Percentiles rank a stretch among this genome's conserved stretches.
phyloP scores from a whole-genome alignment of 2,113 vertebrate species.

The Bujurquina vittata region DNA sequence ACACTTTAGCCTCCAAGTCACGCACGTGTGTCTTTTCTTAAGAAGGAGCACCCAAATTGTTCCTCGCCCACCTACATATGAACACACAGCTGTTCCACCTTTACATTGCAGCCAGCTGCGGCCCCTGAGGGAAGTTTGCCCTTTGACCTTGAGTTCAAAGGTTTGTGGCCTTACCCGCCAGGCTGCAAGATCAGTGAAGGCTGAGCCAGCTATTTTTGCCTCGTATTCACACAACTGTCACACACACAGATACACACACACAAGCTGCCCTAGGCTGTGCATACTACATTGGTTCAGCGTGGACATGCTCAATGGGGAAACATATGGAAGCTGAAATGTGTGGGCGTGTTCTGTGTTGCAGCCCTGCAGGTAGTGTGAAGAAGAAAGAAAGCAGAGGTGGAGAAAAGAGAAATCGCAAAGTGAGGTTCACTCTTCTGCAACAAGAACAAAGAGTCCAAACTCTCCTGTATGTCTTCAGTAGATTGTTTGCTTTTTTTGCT shows the following conservation, averaged over 20 bases:
- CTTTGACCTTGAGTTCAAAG: conserved; percentile 69
- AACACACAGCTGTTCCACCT: conserved; percentile 25
- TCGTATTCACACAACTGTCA: conserved; percentile 58
- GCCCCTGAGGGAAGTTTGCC: conserved; percentile 41
- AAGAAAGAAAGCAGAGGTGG: not conserved
- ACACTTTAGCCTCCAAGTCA: not conserved
- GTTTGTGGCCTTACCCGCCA: conserved; percentile 46
- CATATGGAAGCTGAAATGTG: conserved; percentile 39
- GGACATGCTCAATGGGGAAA: conserved; percentile 19
- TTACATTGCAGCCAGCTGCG: conserved; percentile 67
- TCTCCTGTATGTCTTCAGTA: not conserved
- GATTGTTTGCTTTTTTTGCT: not conserved
- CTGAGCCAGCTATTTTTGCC: conserved; percentile 58
- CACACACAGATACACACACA: not conserved
- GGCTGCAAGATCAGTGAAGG: conserved; percentile 54
- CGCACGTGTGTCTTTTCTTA: not conserved
- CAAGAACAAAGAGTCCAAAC: not conserved
- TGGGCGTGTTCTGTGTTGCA: conserved; percentile 36
- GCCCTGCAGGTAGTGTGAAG: conserved; percentile 15
- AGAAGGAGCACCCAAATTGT: not conserved
- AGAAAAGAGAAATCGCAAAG: not conserved
- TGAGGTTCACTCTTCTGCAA: not conserved
- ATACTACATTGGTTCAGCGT: not conserved
- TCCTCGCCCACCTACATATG: not conserved
- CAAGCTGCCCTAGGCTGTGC: conserved; percentile 19